A percentile compares a stretch with the other conserved stretches of the same genome.
Evolutionary conservation across 92 coral and sea anemone species (phyloP).

Genomic region (Paramuricea clavata): DNA sequence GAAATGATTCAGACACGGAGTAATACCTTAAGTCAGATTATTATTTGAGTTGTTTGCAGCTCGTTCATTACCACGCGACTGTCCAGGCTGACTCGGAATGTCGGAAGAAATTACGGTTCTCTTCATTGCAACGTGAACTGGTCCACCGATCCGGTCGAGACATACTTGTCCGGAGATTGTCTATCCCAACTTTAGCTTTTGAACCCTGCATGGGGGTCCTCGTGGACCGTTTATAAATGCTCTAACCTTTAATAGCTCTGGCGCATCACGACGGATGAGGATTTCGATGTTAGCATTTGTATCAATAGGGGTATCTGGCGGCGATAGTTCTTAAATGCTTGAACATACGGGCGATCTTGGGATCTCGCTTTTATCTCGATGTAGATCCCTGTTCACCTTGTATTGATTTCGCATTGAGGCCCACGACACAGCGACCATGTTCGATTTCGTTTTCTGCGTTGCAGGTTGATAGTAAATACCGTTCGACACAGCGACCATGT

Average conservation of each 20-base stretch:
- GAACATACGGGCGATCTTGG: no score
- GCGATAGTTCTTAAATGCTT: no score
- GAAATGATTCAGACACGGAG: constrained; percentile 45
- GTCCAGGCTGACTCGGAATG: constrained; percentile 19
- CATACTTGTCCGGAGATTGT: constrained; percentile 12
- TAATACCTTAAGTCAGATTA: not conserved
- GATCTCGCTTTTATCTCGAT: constrained; percentile 8
- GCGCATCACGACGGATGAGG: not conserved
- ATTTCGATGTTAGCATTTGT: not conserved
- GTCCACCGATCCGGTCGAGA: constrained; percentile 10
- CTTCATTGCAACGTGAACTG: not conserved
- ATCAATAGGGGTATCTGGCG: no score
- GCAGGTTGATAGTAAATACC: constrained; percentile 40
- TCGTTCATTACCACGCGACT: not conserved
- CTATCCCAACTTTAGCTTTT: constrained; percentile 9
- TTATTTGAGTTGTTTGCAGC: not conserved
- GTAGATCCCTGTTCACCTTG: not conserved
- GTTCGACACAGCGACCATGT: not conserved
- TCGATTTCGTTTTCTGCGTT: not conserved
- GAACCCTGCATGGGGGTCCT: not conserved
- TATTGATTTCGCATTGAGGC: not conserved
- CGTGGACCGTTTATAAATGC: constrained; percentile 10
- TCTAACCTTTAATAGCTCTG: constrained; percentile 2
- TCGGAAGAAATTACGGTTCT: not conserved
- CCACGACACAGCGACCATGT: not conserved